Base-by-base conservation (phyloP, 2,113 vertebrate genomes). In the Salvator merianae region DNA sequence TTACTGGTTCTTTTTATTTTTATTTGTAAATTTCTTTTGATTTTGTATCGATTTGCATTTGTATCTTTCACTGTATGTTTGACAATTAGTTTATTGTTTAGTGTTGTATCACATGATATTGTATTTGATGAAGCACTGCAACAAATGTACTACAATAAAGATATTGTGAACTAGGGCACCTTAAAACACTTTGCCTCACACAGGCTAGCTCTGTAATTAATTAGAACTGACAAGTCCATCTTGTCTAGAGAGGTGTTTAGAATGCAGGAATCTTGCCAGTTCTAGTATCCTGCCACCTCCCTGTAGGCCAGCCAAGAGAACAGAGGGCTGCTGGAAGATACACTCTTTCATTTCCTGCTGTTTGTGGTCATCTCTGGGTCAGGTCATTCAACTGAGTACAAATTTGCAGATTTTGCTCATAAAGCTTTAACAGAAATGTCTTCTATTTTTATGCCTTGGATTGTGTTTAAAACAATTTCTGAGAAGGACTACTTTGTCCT, bases 181-280 rank as follows among this genome's bases (percentile, higher is more conserved):
- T 87, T 89, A 88, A 53, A 87, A 85, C 84, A 4, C 76, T n/a
- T 71, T 86, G 63, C 84, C 77, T 62, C 83, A 22, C 0, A 68
- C 0, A 0, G 85, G 26, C 72, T 88, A 38, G 69, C 72, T 32
- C 90, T 74, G 77, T 77, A n/a, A 77, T 85, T 74, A 88, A 86
- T 90, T 81, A 83, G 66, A 81, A 74, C 77, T 84, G 83, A 14
- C 84, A 79, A 81, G 0, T 81, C 77, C 79, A 89, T 84, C 53
- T 88, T 66, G 59, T 86, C 89, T 0, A 0, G 73, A 88, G 1
- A 0, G 24, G 77, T 68, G 76, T 84, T 72, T 59, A 30, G 80
- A 40, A 84, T 90, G 83, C 81, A 89, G 86, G 77, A 91, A 69
- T 65, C 75, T 79, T 90, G 88, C 91, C 88, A 93, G 81, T 86